Evolutionary conservation across 2,888 invertebrate species (phyloP).

Genomic region (Pseudococcus longispinus): DNA sequence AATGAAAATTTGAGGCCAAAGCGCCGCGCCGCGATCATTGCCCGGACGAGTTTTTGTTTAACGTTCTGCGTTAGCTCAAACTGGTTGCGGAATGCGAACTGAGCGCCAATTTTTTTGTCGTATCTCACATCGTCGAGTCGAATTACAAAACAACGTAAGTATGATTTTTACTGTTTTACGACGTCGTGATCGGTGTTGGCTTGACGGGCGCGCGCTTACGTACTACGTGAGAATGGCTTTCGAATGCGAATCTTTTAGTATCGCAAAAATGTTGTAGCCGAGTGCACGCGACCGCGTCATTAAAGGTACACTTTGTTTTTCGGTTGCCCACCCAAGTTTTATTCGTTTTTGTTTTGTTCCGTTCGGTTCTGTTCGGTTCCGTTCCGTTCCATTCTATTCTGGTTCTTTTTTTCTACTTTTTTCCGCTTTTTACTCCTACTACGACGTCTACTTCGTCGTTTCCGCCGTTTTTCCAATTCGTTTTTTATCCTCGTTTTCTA

Average conservation of each 20-base stretch:
- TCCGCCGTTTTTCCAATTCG: not conserved
- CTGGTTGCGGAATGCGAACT: not conserved
- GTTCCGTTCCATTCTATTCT: not conserved
- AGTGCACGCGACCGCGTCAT: not conserved
- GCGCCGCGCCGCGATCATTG: not conserved
- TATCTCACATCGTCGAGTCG: not conserved
- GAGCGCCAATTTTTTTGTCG: constrained; percentile 11
- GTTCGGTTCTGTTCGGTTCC: not conserved
- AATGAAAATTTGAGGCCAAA: too few relatives aligned
- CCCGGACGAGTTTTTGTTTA: too few relatives aligned
- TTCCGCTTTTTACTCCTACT: too few relatives aligned
- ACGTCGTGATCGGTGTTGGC: not conserved
- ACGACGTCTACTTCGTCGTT: not conserved
- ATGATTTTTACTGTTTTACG: not conserved
- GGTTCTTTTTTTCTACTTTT: too few relatives aligned
- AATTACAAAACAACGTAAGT: not conserved
- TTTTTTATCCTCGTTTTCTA: too few relatives aligned
- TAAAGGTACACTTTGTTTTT: not conserved
- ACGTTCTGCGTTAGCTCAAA: not conserved
- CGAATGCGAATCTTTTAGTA: not conserved
- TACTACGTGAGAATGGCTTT: not conserved
- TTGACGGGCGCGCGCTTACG: not conserved
- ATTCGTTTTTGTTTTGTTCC: not conserved
- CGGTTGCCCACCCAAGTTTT: not conserved
- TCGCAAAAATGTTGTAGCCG: not conserved